Base-by-base conservation (phyloP, 2,888 invertebrate species). In the Minunthozetes semirufus region DNA sequence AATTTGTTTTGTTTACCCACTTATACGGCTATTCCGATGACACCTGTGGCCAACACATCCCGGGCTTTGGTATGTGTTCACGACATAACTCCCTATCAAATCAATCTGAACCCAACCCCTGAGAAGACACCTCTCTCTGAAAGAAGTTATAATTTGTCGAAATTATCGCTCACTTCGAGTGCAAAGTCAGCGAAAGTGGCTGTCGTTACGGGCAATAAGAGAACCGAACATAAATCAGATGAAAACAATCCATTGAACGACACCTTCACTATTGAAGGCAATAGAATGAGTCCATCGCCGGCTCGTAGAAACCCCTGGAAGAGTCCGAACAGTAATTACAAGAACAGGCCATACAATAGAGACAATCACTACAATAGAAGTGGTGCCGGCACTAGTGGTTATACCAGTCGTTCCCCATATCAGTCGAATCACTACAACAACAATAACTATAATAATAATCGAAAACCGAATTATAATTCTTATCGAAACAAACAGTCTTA, bases 1-100 rank as follows among this genome's bases (percentile, higher is more conserved):
- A 53, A 59, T 27, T 50, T 75, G n/a, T 53, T 63, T 0, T 46
- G 17, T 9, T 71, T 75, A 33, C 75, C 70, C 11, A 71, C 71
- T 33, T 75, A 59, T 61, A 15, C 25, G 15, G 56, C 48, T n/a
- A n/a, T 33, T 15, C 25, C 50, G 2, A 29, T 8, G 19, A 72
- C 75, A 9, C 75, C 75, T 3, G 5, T 42, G 13, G 42, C 42
- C 38, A 68, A 68, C 68, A 68, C 68, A 11, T 68, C 68, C 22
- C 68, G 68, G 22, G 38, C 33, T 11, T 22, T 68, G 42, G 68
- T 68, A 11, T 68, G 42, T 2, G 22, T 68, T 5, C 46, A 46
- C 33, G 22, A 68, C 68, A 68, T 68, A 3, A 68, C 68, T 19
- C 68, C 68, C 8, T 42, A 68, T 63, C 27, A 25, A 1, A 33